Evolutionary conservation across 1,140 invertebrate species (phyloP), one percentile per base, ranked within the genome.

Genomic region (Brachionus koreanus): DNA sequence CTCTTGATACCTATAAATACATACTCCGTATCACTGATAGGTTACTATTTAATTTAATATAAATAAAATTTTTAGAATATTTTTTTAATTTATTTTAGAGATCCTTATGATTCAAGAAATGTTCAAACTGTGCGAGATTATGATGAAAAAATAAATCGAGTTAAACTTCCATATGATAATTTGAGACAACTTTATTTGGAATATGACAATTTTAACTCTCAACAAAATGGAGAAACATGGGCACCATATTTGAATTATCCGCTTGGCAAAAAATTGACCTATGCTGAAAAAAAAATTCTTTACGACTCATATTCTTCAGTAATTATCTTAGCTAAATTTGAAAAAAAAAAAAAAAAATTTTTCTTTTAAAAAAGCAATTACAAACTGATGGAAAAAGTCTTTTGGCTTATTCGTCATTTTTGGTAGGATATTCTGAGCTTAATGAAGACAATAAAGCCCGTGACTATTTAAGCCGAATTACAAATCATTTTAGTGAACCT

Each of bases 231-330:
- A 61, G 76, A 79, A 61, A 61, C 76, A 61, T 79, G 49, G 49
- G 76, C 61, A 12, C 76, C 76, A 25, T 79, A 42, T 57, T 42
- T 79, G 23, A 79, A 79, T 29, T 79, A 79, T 79, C 76, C 76
- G 10, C 19, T 79, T 3, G 49, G 39, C 10, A 57, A 43, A 57
- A 25, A n/a, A 2, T 10, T 79, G 9, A 79, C 33, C 5, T 79
- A 79, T 43, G 25, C 76, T 61, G 33, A 79, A 61, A 79, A 79
- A 35, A 79, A 79, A 61, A 65, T 65, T 25, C 12, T 79, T 23
- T 79, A 79, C 7, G 76, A 79, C 25, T 35, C 19, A 5, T 79
- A 79, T 65, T 49, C 76, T 12, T 37, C 25, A 19, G 76, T 79
- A 74, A 23, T 43, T 29, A 25, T 67, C 9, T 46, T 29, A 79